A percentile compares a stretch with the other conserved stretches of the same genome.
Conservation (phyloP, 2,888 invertebrate species). For the Ichneumoninae sp. region DNA sequence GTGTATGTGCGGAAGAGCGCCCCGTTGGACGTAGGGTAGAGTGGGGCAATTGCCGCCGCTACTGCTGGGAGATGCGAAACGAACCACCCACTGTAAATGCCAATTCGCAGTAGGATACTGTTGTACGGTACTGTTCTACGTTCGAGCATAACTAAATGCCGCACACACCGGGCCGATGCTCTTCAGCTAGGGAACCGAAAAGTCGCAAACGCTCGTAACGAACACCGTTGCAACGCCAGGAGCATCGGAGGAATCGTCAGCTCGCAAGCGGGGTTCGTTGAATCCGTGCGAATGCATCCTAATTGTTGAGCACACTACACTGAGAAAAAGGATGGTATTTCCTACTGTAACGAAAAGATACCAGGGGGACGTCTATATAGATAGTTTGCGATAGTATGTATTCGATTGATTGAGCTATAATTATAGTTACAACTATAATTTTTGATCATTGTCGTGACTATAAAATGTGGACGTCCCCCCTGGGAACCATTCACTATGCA, state of each 20-base stretch:
- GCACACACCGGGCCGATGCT: not conserved
- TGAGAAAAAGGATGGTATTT: too few species aligned
- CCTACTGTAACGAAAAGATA: too few species aligned
- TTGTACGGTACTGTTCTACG: not conserved
- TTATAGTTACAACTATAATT: too few species aligned
- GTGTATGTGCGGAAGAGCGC: constrained; percentile 12
- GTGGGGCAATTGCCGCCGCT: constrained; percentile 8
- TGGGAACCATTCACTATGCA: too few species aligned
- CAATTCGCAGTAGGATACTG: constrained; percentile 18
- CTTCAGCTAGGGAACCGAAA: constrained; percentile 23
- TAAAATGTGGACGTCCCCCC: too few species aligned
- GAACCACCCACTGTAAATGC: constrained; percentile 35
- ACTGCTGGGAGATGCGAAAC: constrained; percentile 7
- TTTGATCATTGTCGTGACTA: too few species aligned
- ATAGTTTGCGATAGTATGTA: too few species aligned
- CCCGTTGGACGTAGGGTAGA: not conserved
- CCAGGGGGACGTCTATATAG: too few species aligned
- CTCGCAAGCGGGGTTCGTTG: not conserved
- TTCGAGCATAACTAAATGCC: not conserved
- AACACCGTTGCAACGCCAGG: constrained; percentile 21
- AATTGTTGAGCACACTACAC: not conserved
- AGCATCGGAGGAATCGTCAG: constrained; percentile 48
- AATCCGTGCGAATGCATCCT: constrained; percentile 11
- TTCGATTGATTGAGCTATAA: too few species aligned
- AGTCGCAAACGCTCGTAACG: constrained; percentile 21